Conservation (phyloP, 2,797 vertebrate genomes). For the Bovichtus diacanthus region DNA sequence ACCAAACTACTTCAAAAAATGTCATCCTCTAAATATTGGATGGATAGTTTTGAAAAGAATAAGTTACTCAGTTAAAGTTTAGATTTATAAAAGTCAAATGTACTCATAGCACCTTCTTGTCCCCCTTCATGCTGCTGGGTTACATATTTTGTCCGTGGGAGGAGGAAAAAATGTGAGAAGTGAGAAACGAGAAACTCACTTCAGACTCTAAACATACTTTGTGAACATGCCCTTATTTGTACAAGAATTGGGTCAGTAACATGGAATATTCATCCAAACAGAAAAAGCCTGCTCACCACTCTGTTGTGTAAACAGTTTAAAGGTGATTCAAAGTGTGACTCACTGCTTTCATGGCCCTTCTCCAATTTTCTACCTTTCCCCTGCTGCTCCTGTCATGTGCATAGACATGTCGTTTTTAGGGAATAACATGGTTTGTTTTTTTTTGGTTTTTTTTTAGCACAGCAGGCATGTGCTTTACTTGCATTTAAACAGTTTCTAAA, state of each 20-base stretch:
- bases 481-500: not conserved
- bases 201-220: not conserved
- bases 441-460: not conserved
- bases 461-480: not conserved
- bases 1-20: not conserved
- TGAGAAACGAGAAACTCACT: not conserved
- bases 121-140: not conserved
- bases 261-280: constrained; percentile 11
- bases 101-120: too few relatives aligned
- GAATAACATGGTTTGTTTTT: not conserved
- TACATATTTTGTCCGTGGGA: not conserved
- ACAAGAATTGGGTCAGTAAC: not conserved
- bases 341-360: not conserved
- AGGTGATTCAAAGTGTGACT: constrained; percentile 21
- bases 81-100: not conserved
- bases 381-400: not conserved
- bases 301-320: constrained; percentile 29
- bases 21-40: not conserved
- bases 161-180: constrained; percentile 12
- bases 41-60: not conserved
- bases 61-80: too few relatives aligned
- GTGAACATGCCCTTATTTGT: constrained; percentile 26
- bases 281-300: not conserved
- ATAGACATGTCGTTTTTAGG: not conserved
- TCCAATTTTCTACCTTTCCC: not conserved